phyloP scores from a whole-genome alignment of 2,113 vertebrate genomes.

The Brachionichthys hirsutus region DNA sequence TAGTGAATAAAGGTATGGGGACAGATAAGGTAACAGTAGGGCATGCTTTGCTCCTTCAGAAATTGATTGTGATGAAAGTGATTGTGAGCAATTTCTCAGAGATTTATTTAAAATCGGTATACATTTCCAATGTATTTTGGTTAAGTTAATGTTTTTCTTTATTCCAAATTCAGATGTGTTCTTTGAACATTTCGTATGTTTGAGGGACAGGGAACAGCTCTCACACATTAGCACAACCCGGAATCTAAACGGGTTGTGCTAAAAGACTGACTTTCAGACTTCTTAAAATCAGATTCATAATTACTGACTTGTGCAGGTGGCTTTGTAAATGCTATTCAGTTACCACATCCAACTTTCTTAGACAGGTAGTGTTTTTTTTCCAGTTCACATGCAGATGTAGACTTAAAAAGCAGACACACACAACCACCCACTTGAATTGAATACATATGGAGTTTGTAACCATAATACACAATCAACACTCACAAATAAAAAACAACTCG shows the following conservation, averaged over 20 bases:
- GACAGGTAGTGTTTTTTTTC: slow-evolving; percentile 9
- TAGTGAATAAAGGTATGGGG: no score
- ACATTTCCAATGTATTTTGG: no score
- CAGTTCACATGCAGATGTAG: slow-evolving; percentile 35
- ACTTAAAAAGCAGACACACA: slow-evolving; percentile 37
- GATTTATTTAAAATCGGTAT: no score
- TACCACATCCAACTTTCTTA: slow-evolving; percentile 23
- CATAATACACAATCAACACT: slow-evolving; percentile 16
- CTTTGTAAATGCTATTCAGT: slow-evolving; percentile 46
- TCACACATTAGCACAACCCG: no score
- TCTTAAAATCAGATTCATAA: slow-evolving; percentile 34
- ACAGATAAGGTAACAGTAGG: no score
- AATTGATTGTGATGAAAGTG: no score
- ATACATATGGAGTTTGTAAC: slow-evolving; percentile 13
- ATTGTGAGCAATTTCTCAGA: no score
- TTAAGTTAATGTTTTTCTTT: no score
- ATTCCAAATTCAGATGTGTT: no score
- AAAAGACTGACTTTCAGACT: slow-evolving; percentile 18
- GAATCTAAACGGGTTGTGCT: no score
- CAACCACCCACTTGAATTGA: slow-evolving; percentile 11
- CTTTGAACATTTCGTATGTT: no score
- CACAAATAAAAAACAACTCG: slow-evolving; percentile 16
- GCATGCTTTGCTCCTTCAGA: not conserved
- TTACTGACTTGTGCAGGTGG: slow-evolving; percentile 26
- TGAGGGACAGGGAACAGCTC: no score